A percentile compares a stretch with the other conserved stretches of the same genome.
These are phyloP conservation scores for Paelopatides confundens DNA, from an alignment of 53 echinoderm and acorn worm genomes.

Conservation along the genomic window DNA sequence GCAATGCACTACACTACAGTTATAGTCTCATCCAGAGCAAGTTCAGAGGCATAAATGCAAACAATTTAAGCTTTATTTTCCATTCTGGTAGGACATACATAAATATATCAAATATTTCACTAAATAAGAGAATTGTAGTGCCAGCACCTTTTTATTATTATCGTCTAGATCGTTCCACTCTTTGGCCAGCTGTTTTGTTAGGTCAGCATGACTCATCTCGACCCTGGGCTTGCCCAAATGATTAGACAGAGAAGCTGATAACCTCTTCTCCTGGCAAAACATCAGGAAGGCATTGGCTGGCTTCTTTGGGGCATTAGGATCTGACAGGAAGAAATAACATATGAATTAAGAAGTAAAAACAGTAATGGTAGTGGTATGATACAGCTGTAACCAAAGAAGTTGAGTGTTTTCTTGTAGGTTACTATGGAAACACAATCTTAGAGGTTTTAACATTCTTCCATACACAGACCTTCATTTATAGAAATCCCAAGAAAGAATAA, in stretches of 20 bases:
- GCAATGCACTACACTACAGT: too few relatives aligned
- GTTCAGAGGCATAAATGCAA: too few relatives aligned
- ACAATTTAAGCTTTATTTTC: too few relatives aligned
- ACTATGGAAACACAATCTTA: too few relatives aligned
- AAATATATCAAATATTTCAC: not conserved
- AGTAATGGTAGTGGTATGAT: too few relatives aligned
- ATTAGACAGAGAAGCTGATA: slow-evolving; percentile 18
- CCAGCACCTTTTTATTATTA: slow-evolving; percentile 79
- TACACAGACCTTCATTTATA: too few relatives aligned
- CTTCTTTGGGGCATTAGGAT: slow-evolving; percentile 95
- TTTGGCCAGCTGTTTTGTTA: slow-evolving; percentile 91
- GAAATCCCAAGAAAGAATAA: too few relatives aligned
- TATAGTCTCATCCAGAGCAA: too few relatives aligned
- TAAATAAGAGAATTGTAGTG: not conserved
- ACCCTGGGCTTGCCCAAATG: slow-evolving; percentile 2
- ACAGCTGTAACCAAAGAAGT: too few relatives aligned
- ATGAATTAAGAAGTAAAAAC: not conserved
- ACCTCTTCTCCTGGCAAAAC: slow-evolving; percentile 95
- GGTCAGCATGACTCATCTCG: slow-evolving; percentile 88
- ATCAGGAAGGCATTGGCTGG: slow-evolving; percentile 99
- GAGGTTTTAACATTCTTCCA: too few relatives aligned
- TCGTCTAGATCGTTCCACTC: slow-evolving; percentile 89
- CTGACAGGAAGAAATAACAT: slow-evolving; percentile 22
- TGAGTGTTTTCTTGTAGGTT: too few relatives aligned
- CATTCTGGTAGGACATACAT: too few relatives aligned